phyloP scores from a whole-genome alignment of 2,888 invertebrate species.

The Seira sanloemensis region DNA sequence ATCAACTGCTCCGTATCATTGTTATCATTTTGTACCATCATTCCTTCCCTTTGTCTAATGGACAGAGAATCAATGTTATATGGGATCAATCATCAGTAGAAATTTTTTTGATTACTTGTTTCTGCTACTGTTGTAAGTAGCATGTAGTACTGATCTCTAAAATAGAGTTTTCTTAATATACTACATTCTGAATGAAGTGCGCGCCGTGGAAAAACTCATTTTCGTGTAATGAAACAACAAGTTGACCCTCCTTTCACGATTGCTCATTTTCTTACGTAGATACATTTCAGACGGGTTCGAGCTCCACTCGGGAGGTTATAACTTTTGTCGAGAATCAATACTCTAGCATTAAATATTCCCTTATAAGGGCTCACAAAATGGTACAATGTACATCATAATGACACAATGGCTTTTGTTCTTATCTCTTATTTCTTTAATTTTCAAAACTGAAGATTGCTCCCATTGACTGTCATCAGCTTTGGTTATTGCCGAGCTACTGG shows the following conservation, averaged over 20 bases:
- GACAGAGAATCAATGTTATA: slow-evolving; percentile 50
- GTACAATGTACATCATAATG: slow-evolving; percentile 18
- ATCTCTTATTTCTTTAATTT: not conserved
- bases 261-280: slow-evolving; percentile 28
- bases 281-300: not conserved
- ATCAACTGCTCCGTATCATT: slow-evolving; percentile 33
- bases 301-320: not conserved
- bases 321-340: not conserved
- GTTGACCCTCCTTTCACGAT: slow-evolving; percentile 49
- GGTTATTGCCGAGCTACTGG: not conserved
- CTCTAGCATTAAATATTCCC: no score
- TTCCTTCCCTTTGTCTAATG: slow-evolving; percentile 7
- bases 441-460: not conserved
- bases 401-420: slow-evolving; percentile 28
- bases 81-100: not conserved
- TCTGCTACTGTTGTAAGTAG: not conserved
- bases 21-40: not conserved
- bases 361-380: slow-evolving; percentile 37
- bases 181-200: no score
- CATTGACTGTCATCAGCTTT: not conserved
- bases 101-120: not conserved
- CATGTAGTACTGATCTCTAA: no score
- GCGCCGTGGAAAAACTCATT: slow-evolving; percentile 39
- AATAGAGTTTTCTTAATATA: no score
- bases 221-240: slow-evolving; percentile 54